phyloP scores from a whole-genome alignment of 2,113 vertebrate species.

The Rallus limicola region DNA sequence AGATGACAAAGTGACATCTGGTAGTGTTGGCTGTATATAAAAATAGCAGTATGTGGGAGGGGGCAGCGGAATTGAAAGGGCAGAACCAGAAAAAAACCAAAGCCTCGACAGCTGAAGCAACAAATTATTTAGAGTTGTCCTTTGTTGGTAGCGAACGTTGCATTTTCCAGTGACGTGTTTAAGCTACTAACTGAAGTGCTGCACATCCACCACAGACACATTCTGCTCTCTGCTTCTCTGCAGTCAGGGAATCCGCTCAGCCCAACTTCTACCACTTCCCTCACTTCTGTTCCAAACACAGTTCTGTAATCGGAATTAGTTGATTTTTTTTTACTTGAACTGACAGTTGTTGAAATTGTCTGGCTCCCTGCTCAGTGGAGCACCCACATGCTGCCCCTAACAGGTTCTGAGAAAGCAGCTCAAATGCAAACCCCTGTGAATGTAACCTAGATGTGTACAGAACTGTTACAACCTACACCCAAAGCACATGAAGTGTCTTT shows the following conservation, averaged over 20 bases:
- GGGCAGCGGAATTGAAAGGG: not conserved
- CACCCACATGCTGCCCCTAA: not conserved
- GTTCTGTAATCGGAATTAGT: not conserved
- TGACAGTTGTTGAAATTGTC: not conserved
- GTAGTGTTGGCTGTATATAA: not conserved
- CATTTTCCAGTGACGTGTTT: not conserved
- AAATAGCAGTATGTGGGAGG: not conserved
- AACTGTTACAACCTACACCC: not conserved
- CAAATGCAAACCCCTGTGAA: not conserved
- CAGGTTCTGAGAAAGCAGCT: not conserved
- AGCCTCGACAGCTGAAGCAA: slow-evolving; percentile 37
- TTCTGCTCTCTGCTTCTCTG: not conserved
- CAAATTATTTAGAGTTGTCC: not conserved
- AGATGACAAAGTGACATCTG: slow-evolving; percentile 22
- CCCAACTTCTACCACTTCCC: not conserved
- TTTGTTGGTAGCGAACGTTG: not conserved
- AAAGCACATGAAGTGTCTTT: not conserved
- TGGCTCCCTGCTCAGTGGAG: not conserved
- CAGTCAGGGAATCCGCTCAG: not conserved
- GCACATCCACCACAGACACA: not conserved
- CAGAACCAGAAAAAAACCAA: not conserved
- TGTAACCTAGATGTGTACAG: not conserved
- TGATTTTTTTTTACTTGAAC: not conserved
- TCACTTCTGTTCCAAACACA: not conserved
- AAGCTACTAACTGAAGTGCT: not conserved